Evolutionary conservation across 2,113 vertebrate genomes (phyloP).

Genomic region (Laticauda colubrina): DNA sequence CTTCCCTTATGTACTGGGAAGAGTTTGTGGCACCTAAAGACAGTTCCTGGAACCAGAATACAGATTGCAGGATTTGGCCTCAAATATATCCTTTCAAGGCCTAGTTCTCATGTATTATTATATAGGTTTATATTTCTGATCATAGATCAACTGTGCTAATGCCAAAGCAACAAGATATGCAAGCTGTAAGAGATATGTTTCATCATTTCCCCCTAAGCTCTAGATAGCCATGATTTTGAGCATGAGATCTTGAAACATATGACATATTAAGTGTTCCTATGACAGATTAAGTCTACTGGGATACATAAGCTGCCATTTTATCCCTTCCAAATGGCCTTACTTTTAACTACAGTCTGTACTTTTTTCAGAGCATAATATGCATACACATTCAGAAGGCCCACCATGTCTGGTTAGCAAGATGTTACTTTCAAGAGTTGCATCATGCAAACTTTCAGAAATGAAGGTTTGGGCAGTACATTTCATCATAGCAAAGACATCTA

Average conservation of each 20-base stretch:
- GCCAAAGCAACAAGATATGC: neutral
- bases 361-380: neutral
- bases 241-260: neutral
- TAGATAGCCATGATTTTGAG: neutral
- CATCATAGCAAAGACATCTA: neutral
- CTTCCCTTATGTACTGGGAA: neutral
- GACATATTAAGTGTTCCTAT: neutral
- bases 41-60: neutral
- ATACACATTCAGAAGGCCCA: neutral
- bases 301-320: neutral
- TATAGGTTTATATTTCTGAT: neutral
- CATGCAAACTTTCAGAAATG: neutral
- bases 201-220: neutral
- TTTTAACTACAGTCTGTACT: neutral
- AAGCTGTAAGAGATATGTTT: neutral
- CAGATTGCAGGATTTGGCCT: neutral
- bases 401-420: neutral
- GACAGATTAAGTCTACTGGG: neutral
- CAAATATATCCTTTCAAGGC: neutral
- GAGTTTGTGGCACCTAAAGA: neutral
- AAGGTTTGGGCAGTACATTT: neutral
- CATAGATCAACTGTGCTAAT: neutral
- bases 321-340: neutral
- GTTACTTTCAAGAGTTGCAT: neutral
- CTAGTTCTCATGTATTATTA: neutral